A percentile compares a stretch with the other conserved stretches of the same genome.
phyloP scores from a whole-genome alignment of 2,113 vertebrate species.

The Oreochromis aureus region DNA sequence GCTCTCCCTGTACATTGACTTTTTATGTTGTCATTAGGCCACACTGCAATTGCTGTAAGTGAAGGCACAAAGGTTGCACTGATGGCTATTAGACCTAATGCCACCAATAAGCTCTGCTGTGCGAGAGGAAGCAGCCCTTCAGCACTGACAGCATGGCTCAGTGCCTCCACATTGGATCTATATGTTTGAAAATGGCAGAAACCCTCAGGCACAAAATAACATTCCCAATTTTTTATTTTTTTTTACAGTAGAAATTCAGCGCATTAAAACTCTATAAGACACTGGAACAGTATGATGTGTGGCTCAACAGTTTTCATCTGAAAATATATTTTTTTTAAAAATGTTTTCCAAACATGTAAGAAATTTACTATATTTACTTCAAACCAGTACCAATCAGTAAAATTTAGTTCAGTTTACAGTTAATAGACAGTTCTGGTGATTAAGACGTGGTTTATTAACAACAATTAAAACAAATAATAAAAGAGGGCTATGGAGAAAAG shows the following conservation, averaged over 20 bases:
- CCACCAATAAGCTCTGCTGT: constrained; percentile 67
- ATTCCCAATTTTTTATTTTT: constrained; percentile 29
- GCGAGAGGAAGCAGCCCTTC: constrained; percentile 52
- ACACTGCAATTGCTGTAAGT: constrained; percentile 49
- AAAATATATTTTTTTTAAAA: neutral
- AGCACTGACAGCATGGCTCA: constrained; percentile 48
- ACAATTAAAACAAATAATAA: neutral
- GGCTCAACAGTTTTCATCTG: constrained; percentile 10
- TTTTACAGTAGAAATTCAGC: constrained; percentile 37
- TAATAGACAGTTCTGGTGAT: neutral
- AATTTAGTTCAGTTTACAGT: neutral
- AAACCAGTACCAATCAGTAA: neutral
- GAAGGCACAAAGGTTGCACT: constrained; percentile 53
- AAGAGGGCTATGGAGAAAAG: neutral
- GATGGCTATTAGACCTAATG: constrained; percentile 53
- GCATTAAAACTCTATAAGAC: constrained; percentile 6
- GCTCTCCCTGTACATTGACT: constrained; percentile 12
- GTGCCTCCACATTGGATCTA: constrained; percentile 45
- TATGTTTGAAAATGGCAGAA: constrained; percentile 46
- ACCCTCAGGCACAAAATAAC: constrained; percentile 46
- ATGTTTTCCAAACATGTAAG: neutral
- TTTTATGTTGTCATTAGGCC: constrained; percentile 44
- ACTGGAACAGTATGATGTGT: constrained; percentile 3
- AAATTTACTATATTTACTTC: neutral
- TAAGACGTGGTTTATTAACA: neutral